Base-by-base conservation (phyloP, 1,140 invertebrate species). In the Caenorhabditis brenneri region DNA sequence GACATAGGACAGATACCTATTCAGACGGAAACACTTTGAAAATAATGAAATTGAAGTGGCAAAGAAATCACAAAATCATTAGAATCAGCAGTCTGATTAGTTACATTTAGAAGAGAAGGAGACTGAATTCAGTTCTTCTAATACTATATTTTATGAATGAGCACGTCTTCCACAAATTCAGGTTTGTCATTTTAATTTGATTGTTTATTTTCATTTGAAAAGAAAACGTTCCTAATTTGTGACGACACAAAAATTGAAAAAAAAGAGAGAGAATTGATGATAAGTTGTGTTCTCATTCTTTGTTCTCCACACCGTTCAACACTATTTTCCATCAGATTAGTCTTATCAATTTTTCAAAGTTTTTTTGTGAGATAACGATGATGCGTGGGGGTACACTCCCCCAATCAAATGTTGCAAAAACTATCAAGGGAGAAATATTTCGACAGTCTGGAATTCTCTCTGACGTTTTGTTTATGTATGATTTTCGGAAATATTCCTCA, bases 1-100 rank as follows among this genome's bases (percentile, higher is more conserved):
- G 31, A 36, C 58, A 65, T 55, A 55, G 53, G 53, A 55, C 53
- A 55, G 58, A 65, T 15, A 65, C 58, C 58, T 65, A 65, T n/a
- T 65, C 58, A 7, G 19, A 19, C 31, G 58, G 53, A 55, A 65
- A 29, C 16, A 51, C 9, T 58, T 58, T 9, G 27, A 15, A n/a
- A 36, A 19, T 16, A 27, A n/a, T 55, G 53, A 55, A 55, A 55
- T 22, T 22, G 6, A 24, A 15, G 15, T 6, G 9, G 10, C 19
- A n/a, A n/a, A n/a, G 24, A 55, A 27, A 55, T 15, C 2, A 10
- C 19, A 10, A 27, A 55, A 55, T 55, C 22, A 55, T 22, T 55
- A 19, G 24, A 55, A 51, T 51, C 49, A n/a, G 24, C 22, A 10
- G n/a, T 9, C 29, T 65, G 29, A 65, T 33, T 65, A 65, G 58